Conservation (phyloP, 1,140 invertebrate species). For the Brachionus rubens region DNA sequence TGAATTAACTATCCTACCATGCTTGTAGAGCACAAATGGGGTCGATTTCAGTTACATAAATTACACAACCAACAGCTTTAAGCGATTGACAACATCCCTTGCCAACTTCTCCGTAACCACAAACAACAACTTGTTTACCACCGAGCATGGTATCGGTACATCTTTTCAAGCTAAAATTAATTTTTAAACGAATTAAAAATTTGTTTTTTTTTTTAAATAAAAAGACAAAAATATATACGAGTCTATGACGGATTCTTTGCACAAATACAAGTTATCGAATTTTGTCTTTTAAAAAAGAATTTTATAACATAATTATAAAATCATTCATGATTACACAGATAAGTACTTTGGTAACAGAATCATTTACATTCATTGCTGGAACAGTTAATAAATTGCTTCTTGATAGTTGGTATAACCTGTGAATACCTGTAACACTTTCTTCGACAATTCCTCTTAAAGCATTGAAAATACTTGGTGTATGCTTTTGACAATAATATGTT, state of each 20-base stretch:
- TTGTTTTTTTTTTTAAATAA: background rate
- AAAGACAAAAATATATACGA: slow-evolving; percentile 76
- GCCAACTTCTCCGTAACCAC: slow-evolving; percentile 90
- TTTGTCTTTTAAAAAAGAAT: slow-evolving; percentile 62
- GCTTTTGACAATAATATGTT: slow-evolving; percentile 92
- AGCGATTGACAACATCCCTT: slow-evolving; percentile 93
- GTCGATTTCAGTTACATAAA: slow-evolving; percentile 94
- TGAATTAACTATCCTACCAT: no score
- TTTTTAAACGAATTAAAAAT: background rate
- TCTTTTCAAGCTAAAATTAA: slow-evolving; percentile 73
- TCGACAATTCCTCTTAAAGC: slow-evolving; percentile 95
- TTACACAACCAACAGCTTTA: slow-evolving; percentile 87
- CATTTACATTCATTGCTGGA: slow-evolving; percentile 98
- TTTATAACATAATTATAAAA: background rate
- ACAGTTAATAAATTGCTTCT: slow-evolving; percentile 80
- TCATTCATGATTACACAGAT: background rate
- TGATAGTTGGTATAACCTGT: slow-evolving; percentile 89
- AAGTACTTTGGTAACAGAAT: slow-evolving; percentile 84
- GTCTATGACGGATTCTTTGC: slow-evolving; percentile 80
- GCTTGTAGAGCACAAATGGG: slow-evolving; percentile 96
- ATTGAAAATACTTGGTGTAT: slow-evolving; percentile 89
- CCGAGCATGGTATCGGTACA: slow-evolving; percentile 97
- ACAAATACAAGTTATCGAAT: slow-evolving; percentile 92
- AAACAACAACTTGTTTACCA: slow-evolving; percentile 91
- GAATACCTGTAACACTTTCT: slow-evolving; percentile 94